Conservation (phyloP, 2,888 invertebrate genomes). For the Odontomyia ornata region DNA sequence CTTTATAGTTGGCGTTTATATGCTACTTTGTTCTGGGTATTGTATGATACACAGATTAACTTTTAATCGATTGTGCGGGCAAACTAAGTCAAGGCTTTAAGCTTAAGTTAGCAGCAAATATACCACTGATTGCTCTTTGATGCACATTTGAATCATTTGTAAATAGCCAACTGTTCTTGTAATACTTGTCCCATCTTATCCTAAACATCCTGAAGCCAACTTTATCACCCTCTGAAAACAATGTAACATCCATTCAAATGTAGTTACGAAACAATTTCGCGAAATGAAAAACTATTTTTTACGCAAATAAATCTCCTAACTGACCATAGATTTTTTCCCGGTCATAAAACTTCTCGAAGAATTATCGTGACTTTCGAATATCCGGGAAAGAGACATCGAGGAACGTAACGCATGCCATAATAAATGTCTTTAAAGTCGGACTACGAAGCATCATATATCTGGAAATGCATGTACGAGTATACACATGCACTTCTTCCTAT, state of each 20-base stretch:
- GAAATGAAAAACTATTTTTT: slow-evolving; percentile 20
- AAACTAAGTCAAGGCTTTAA: too few species aligned
- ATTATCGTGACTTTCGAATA: slow-evolving; percentile 22
- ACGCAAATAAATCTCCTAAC: slow-evolving; percentile 13
- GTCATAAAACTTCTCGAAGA: slow-evolving; percentile 25
- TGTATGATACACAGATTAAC: too few species aligned
- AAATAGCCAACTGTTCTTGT: too few species aligned
- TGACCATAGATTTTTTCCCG: slow-evolving; percentile 33
- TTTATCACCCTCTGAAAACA: too few species aligned
- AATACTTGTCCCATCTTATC: too few species aligned
- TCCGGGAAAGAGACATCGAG: background rate
- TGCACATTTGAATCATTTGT: too few species aligned
- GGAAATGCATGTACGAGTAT: slow-evolving; percentile 7
- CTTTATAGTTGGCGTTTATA: too few species aligned
- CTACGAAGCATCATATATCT: background rate
- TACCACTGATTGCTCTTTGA: too few species aligned
- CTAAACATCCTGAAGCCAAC: too few species aligned
- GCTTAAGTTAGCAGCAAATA: too few species aligned
- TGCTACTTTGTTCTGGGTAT: too few species aligned
- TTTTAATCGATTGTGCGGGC: too few species aligned
- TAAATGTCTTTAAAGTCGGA: slow-evolving; percentile 10
- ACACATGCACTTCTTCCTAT: background rate
- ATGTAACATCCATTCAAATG: slow-evolving; percentile 9
- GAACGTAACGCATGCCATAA: background rate
- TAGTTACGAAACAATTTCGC: slow-evolving; percentile 8